These are phyloP conservation scores for Hippocampus guttulatus DNA, from an alignment of 2,113 vertebrate species.

Conservation along the genomic window DNA sequence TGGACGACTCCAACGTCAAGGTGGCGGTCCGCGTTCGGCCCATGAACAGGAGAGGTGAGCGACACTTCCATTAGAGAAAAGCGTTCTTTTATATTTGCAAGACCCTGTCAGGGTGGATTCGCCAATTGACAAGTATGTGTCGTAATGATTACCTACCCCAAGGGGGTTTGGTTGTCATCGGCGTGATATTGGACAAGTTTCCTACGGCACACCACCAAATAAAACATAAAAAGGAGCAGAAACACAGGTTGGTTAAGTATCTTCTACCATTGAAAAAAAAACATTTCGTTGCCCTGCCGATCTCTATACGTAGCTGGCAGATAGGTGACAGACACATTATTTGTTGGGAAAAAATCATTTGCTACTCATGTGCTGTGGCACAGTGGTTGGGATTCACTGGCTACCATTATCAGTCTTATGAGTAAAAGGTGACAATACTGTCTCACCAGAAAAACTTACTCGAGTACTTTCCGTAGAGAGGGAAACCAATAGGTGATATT, in stretches of 20 bases:
- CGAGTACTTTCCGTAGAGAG: too few relatives aligned
- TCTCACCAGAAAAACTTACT: not conserved
- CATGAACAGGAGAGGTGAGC: constrained; percentile 93
- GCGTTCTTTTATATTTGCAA: not conserved
- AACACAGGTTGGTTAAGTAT: not conserved
- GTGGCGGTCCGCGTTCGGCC: constrained; percentile 94
- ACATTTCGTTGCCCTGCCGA: not conserved
- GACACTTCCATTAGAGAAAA: not conserved
- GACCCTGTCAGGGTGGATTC: not conserved
- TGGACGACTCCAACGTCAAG: constrained; percentile 91
- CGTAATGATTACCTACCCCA: not conserved
- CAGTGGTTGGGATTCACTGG: too few relatives aligned
- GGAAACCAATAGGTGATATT: not conserved
- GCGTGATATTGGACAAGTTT: not conserved
- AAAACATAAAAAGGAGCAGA: not conserved
- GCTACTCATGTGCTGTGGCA: too few relatives aligned
- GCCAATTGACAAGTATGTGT: too few relatives aligned
- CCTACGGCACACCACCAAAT: too few relatives aligned
- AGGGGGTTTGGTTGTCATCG: not conserved
- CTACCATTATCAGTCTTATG: too few relatives aligned
- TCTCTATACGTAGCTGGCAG: too few relatives aligned
- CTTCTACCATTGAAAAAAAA: not conserved
- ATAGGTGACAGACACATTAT: too few relatives aligned
- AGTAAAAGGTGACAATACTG: not conserved
- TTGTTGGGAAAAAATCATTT: too few relatives aligned